Percentiles rank a stretch among this genome's conserved stretches.
These are phyloP conservation scores for Acanthurus lineatus DNA, from an alignment of 2,797 vertebrate genomes.

Conservation along the genomic window DNA sequence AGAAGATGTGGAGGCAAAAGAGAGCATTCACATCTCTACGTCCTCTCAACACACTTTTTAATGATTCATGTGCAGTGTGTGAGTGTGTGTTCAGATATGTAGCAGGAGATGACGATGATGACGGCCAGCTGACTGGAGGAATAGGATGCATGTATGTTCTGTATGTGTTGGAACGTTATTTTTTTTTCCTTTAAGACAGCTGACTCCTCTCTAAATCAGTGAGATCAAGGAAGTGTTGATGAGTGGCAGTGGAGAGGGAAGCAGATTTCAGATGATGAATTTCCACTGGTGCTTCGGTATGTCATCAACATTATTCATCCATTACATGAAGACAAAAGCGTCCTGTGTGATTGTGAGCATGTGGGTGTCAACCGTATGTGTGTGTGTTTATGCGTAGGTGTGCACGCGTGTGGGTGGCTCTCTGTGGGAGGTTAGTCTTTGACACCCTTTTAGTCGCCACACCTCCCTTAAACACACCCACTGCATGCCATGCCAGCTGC, in stretches of 20 bases:
- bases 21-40: background rate
- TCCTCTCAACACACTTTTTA: conserved; percentile 21
- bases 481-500: conserved; percentile 82
- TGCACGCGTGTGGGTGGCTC: conserved; percentile 56
- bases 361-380: background rate
- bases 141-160: conserved; percentile 3
- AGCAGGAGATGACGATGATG: conserved; percentile 5
- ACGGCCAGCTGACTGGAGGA: conserved; percentile 37
- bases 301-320: conserved; percentile 15
- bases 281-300: conserved; percentile 23
- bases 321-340: conserved; percentile 18
- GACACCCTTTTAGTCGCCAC: conserved; percentile 77
- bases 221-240: conserved; percentile 43
- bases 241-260: conserved; percentile 20
- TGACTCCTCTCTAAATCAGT: conserved; percentile 60
- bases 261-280: conserved; percentile 17
- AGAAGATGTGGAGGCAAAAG: conserved; percentile 16
- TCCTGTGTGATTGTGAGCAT: background rate
- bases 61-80: background rate
- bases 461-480: conserved; percentile 77
- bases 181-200: conserved; percentile 39
- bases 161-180: background rate
- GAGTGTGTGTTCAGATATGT: conserved; percentile 1
- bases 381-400: conserved; percentile 51
- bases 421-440: conserved; percentile 69